These are phyloP conservation scores for Ciona savignyi DNA, from an alignment of 23 tunicate genomes.

Conservation along the genomic window DNA sequence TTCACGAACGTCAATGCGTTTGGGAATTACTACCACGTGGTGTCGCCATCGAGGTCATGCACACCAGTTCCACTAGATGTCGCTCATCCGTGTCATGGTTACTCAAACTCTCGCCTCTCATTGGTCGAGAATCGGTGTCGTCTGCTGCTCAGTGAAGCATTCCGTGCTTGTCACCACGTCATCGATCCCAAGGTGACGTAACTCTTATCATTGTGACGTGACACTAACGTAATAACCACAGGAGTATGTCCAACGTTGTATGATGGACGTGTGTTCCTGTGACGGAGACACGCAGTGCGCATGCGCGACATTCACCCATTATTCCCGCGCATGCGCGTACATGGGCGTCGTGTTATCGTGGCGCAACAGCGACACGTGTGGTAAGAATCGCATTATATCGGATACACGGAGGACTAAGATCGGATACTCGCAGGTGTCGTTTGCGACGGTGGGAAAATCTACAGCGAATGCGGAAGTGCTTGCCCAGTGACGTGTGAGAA, in stretches of 20 bases:
- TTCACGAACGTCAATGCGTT: constrained; percentile 41
- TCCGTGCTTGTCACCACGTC: constrained; percentile 48
- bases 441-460: constrained; percentile 66
- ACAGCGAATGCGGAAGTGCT: constrained; percentile 76
- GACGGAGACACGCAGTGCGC: constrained; percentile 36
- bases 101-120: constrained; percentile 9
- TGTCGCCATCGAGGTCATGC: constrained; percentile 13
- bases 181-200: constrained; percentile 45
- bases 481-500: constrained; percentile 68
- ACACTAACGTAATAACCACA: constrained; percentile 6
- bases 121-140: constrained; percentile 46
- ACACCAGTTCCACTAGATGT: constrained; percentile 31
- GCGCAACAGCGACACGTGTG: constrained; percentile 44
- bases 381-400: too few species aligned
- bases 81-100: constrained; percentile 62
- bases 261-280: constrained; percentile 60
- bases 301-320: constrained; percentile 80
- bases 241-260: constrained; percentile 65
- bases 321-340: constrained; percentile 66
- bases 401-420: too few species aligned
- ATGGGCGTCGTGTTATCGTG: constrained; percentile 46
- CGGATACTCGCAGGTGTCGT: not conserved
- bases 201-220: not conserved
- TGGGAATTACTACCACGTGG: constrained; percentile 63
- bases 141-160: constrained; percentile 35